Base-by-base conservation (phyloP, 2,888 invertebrate species). In the Diloba caeruleocephala region DNA sequence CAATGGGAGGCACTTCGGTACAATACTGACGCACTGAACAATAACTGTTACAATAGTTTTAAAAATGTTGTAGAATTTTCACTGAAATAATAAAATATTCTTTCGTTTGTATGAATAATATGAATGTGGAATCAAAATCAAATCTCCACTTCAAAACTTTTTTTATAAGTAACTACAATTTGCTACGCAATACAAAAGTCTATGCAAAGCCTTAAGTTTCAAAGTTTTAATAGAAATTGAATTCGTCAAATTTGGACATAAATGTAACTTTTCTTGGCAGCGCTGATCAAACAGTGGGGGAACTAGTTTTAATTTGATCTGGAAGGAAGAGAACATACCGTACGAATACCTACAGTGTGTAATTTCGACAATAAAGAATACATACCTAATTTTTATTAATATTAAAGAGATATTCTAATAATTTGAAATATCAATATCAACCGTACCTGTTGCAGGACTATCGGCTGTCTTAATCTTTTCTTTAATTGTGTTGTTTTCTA, bases 401-500 rank as follows among this genome's bases (percentile, higher is more conserved):
- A 13, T 45, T 13, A 37, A 8, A 31, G 8, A 50, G 13, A 23
- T 32, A 21, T n/a, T n/a, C n/a, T n/a, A n/a, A n/a, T n/a, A n/a
- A n/a, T 8, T n/a, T 1, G 4, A 15, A 32, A 15, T 15, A 9
- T 4, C 32, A 29, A 19, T 60, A 41, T 25, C 3, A 13, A 14
- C 0, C 13, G 70, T 82, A 91, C 91, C 86, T 82, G 82, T 64
- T 7, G 79, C 78, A 33, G 83, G 50, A 58, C 69, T 79, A 23
- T 87, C 90, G 1, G 77, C 69, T 12, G 83, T 77, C 74, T 90
- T 90, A 6, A 91, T 80, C 64, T 84, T 89, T 66, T 92, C 92
- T 65, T 91, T 88, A 57, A 86, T 87, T 33, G 85, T 73, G 79
- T 85, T 83, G 74, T 92, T 84, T 78, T 93, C 93, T 3, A 93